A percentile compares a stretch with the other conserved stretches of the same genome.
phyloP scores from a whole-genome alignment of 2,797 vertebrate species.

The Acridotheres tristis region DNA sequence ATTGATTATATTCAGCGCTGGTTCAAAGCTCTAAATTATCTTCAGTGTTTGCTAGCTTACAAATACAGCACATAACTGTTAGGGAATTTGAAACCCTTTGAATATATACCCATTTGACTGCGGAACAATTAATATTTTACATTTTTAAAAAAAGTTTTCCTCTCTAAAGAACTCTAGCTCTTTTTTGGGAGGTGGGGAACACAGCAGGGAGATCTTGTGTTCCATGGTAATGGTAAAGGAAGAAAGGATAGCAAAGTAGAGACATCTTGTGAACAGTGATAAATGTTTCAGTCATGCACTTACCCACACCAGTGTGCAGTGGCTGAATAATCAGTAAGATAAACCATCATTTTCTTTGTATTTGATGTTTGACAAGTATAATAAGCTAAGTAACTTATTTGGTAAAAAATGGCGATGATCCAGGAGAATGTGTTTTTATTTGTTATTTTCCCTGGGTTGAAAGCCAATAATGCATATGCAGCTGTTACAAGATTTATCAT shows the following conservation, averaged over 20 bases:
- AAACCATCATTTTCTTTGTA: constrained; percentile 41
- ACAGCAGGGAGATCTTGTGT: neutral
- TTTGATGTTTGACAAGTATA: constrained; percentile 65
- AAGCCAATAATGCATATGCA: neutral
- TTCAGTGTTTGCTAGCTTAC: constrained; percentile 52
- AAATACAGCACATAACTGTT: constrained; percentile 43
- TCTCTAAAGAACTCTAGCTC: neutral
- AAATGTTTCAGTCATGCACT: neutral
- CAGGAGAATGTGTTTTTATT: neutral
- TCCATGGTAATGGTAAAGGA: neutral
- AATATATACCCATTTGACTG: neutral
- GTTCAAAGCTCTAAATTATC: constrained; percentile 62
- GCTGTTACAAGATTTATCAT: neutral
- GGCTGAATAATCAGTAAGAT: constrained; percentile 6
- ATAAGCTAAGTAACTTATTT: constrained; percentile 47
- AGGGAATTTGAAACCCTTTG: constrained; percentile 45
- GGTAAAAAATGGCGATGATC: neutral
- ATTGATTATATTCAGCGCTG: constrained; percentile 40
- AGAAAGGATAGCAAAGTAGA: neutral
- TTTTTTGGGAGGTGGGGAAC: neutral
- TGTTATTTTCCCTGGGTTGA: neutral
- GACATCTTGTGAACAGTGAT: neutral
- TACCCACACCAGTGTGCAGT: neutral
- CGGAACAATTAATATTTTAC: constrained; percentile 18
- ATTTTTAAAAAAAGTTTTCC: neutral